Base-by-base conservation (phyloP, 2,888 invertebrate species). In the Tenthredo mesomela region DNA sequence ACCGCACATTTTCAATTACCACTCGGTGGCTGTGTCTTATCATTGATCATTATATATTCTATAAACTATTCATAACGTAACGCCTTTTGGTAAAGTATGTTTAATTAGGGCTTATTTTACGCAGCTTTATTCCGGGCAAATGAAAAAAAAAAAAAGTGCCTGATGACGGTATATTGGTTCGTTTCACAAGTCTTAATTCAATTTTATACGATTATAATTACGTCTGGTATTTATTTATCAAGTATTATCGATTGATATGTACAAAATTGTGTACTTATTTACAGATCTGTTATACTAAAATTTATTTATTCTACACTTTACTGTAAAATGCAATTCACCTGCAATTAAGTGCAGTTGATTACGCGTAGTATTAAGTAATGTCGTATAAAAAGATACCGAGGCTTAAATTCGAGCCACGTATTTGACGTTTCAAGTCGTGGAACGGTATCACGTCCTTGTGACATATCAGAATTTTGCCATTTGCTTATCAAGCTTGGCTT, bases 211-310 rank as follows among this genome's bases (percentile, higher is more conserved):
- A 50, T 50, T 50, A 33, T 33, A 33, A 33, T 25, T 43, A 47
- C 1, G 29, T 40, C 29, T 73, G 25, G 21, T 75, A 47, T 43
- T 47, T 43, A 21, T 75, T 29, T 50, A 50, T 50, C n/a, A 47
- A 25, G 47, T 75, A 71, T 71, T 21, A 50, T 88, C 84, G 85
- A 86, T 73, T 88, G 88, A 88, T 88, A 88, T 88, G 88, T 88
- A 88, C 88, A 86, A 87, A 82, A 85, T 78, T 40, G 84, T 78
- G 84, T 67, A 83, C 71, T 86, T 87, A 86, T 86, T 86, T 87
- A 87, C 87, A 87, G 85, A 87, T 70, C 33, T 7, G 7, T 75
- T 37, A 21, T 5, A 73, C 21, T 73, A 73, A 25, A 73, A 73
- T 77, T 33, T 77, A 50, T 54, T 54, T 9, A 29, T 10, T 29